phyloP scores from a whole-genome alignment of 2,113 vertebrate species.

The Rhizomys pruinosus region DNA sequence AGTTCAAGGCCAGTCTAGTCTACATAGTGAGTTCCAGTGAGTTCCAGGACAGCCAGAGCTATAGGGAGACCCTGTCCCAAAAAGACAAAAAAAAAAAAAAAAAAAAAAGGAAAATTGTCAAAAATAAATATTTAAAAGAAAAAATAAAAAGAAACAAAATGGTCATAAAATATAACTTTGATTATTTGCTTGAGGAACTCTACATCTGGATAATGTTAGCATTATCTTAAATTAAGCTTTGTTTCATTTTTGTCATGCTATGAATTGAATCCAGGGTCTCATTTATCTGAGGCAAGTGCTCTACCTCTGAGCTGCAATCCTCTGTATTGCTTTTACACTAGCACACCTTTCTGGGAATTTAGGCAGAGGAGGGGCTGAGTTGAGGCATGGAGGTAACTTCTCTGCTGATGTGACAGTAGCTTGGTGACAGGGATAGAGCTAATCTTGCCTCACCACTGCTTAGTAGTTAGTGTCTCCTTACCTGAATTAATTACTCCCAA shows the following conservation, averaged over 20 bases:
- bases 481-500: background rate
- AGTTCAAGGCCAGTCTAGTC: too few species aligned
- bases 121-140: background rate
- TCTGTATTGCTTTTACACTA: background rate
- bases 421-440: background rate
- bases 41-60: too few species aligned
- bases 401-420: background rate
- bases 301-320: background rate
- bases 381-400: background rate
- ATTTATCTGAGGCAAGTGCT: background rate
- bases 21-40: too few species aligned
- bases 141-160: background rate
- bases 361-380: background rate
- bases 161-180: background rate
- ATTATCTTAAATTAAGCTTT: background rate
- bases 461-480: background rate
- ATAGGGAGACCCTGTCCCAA: too few species aligned
- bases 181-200: background rate
- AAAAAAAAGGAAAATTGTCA: too few species aligned
- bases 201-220: background rate
- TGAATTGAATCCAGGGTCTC: background rate
- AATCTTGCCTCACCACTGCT: background rate
- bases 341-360: background rate
- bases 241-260: background rate
- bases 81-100: too few species aligned